Evolutionary conservation across 2,797 vertebrate species (phyloP), one percentile per base, ranked within the genome.

Genomic region (Lates japonicus): DNA sequence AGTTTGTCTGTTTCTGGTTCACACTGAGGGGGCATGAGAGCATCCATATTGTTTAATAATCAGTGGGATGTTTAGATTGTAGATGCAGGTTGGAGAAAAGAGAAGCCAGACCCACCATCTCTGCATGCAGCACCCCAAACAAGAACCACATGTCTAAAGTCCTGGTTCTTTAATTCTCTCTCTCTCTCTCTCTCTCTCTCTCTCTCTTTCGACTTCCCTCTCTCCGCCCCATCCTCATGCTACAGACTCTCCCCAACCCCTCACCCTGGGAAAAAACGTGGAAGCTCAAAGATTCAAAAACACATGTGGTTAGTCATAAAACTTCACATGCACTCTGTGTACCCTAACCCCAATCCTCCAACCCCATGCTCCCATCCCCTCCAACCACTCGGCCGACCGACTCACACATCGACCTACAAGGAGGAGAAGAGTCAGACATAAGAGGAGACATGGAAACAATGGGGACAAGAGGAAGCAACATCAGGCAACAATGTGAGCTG

Each of bases 251-350:
- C 88, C 80, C 85, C 85, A 70, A 78, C 78, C 86, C 83, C 74
- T 89, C 83, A 76, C 84, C 90, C 79, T 93, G 92, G 93, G 94
- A 70, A 90, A 76, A 93, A 94, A 92, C 59, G 69, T 89, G 90
- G 80, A 90, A 90, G 87, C 90, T 88, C 84, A 89, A 70, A 92
- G 93, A 95, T 91, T 90, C 84, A 88, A 89, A 93, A 93, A 94
- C 94, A 94, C 94, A 94, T 94, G 93, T 94, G 93, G 93, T 94
- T 87, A 92, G 91, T 90, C 91, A 92, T 94, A 94, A 96, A 94
- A 92, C 85, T 91, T 91, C 93, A 93, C 92, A 92, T 94, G 92
- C 85, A 92, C 91, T 91, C 87, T 86, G 74, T 87, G 90, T 84
- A 90, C 85, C 83, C 89, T 71, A 72, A 73, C 73, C 78, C 42